Base-by-base conservation (phyloP, 2,888 invertebrate species). In the Crossocerus cetratus region DNA sequence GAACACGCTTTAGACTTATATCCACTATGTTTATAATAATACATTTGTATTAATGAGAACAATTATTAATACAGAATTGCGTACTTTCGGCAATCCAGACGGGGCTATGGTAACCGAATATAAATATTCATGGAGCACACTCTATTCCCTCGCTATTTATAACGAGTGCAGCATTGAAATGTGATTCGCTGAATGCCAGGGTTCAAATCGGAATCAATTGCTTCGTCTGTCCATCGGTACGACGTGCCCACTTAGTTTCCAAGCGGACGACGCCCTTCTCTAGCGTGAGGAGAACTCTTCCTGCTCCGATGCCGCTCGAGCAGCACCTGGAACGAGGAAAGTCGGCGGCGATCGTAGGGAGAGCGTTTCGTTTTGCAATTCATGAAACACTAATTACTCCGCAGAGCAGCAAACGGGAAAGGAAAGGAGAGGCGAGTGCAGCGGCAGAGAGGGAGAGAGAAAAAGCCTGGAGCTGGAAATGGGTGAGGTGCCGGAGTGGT, bases 301-400 rank as follows among this genome's bases (percentile, higher is more conserved):
- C 32, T 32, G 8, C 32, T 8, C 8, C 16, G 49, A 49, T 49
- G 8, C 4, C 49, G n/a, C 49, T 49, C 14, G 32, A 32, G 11
- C 32, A 14, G 11, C 21, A 44, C 14, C 54, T 11, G 16, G 20
- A 45, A n/a, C 55, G 49, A 21, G n/a, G 49, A 72, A 64, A 23
- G 56, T 23, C 54, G 61, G 53, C n/a, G 53, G n/a, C 8, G 44
- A 20, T 23, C 59, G 59, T 57, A 55, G 42, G 22, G 75, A 61
- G 61, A 61, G 60, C 74, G 43, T 54, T 61, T 44, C 66, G 64
- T 70, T 74, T 74, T 70, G 75, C 75, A 74, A 76, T 76, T 76
- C 75, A 76, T 74, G 75, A 76, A 70, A 74, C 74, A 63, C 71
- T 76, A 74, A 76, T 76, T 76, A 74, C 74, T 76, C 76, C 61